These are phyloP conservation scores for Falco punctatus DNA, from an alignment of 2,113 vertebrate genomes.

Conservation along the genomic window DNA sequence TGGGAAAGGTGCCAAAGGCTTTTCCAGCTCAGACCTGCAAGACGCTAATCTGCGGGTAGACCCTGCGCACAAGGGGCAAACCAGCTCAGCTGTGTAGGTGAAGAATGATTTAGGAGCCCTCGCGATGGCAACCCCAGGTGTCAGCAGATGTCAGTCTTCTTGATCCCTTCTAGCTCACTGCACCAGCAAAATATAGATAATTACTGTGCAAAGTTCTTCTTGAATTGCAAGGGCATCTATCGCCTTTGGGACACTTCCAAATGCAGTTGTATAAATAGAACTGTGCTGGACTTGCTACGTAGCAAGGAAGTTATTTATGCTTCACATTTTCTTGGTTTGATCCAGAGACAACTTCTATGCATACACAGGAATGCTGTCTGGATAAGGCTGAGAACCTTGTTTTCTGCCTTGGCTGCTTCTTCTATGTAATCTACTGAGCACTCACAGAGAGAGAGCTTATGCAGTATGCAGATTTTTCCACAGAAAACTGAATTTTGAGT, in stretches of 20 bases:
- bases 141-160: conserved; percentile 33
- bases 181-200: conserved; percentile 31
- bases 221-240: neutral
- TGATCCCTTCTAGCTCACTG: neutral
- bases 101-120: conserved; percentile 40
- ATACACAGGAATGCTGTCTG: neutral
- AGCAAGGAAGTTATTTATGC: neutral
- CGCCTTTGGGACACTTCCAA: conserved; percentile 25
- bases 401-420: neutral
- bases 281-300: neutral
- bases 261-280: conserved; percentile 35
- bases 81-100: conserved; percentile 43
- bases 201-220: conserved; percentile 10
- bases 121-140: neutral
- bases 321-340: neutral
- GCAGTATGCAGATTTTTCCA: neutral
- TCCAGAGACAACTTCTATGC: neutral
- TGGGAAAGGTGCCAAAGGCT: neutral
- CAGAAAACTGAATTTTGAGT: neutral
- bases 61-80: neutral
- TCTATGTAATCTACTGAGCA: neutral
- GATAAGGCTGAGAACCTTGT: neutral
- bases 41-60: neutral
- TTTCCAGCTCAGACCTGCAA: neutral
- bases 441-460: neutral